Conservation (phyloP, 2,113 vertebrate genomes). For the Neoarius graeffei region DNA sequence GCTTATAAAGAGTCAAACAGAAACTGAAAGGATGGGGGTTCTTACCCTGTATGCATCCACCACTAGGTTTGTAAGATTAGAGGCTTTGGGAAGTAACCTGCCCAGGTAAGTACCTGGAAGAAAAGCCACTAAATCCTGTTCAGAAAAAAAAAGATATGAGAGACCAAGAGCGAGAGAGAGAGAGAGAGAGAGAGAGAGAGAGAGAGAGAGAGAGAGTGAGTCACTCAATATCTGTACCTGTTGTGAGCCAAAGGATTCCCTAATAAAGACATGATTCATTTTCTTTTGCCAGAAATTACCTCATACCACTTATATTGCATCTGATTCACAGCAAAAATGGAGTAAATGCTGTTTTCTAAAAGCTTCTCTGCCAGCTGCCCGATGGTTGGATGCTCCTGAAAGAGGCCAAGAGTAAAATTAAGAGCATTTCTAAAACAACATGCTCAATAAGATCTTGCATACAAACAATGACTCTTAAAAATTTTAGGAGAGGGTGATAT, state of each 20-base stretch:
- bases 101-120: constrained; percentile 89
- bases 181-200: not conserved
- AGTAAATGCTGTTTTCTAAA: constrained; percentile 89
- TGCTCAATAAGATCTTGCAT: not conserved
- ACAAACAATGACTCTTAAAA: not conserved
- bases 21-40: constrained; percentile 23
- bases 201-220: not conserved
- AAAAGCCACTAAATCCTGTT: constrained; percentile 83
- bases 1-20: not conserved
- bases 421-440: not conserved
- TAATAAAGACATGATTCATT: not conserved
- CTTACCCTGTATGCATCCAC: constrained; percentile 92
- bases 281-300: constrained; percentile 73
- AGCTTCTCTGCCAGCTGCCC: constrained; percentile 91
- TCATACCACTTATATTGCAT: constrained; percentile 95
- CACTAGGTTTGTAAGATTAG: constrained; percentile 93
- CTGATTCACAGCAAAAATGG: constrained; percentile 93
- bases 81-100: constrained; percentile 86
- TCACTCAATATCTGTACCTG: not conserved
- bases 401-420: not conserved
- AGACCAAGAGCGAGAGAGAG: not conserved
- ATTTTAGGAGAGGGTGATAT: not conserved
- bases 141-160: constrained; percentile 39
- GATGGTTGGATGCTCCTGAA: constrained; percentile 91
- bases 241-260: not conserved